Conservation (phyloP, 2,113 vertebrate genomes). For the Cheirogaleus medius region DNA sequence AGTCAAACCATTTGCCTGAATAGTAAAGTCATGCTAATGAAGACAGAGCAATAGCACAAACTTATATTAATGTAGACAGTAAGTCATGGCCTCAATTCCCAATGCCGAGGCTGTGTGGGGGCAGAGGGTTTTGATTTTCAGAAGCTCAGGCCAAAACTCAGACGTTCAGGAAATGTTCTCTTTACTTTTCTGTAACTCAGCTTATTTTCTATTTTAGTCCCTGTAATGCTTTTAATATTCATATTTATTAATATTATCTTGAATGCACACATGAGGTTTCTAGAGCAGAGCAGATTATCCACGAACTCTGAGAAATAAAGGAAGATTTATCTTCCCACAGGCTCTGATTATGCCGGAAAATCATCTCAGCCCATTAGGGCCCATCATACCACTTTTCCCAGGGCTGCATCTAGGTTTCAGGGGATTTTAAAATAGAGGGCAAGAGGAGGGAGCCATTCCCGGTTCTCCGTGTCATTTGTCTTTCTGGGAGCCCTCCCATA, state of each 20-base stretch:
- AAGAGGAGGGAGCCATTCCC: not conserved
- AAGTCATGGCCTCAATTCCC: not conserved
- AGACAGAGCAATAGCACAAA: not conserved
- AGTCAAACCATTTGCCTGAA: not conserved
- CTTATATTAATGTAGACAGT: not conserved
- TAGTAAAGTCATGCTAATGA: not conserved
- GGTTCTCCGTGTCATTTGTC: not conserved
- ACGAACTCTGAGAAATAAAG: not conserved
- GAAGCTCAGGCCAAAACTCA: not conserved
- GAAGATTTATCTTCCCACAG: not conserved
- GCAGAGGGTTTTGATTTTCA: not conserved
- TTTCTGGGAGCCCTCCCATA: not conserved
- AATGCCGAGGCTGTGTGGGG: not conserved
- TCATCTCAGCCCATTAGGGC: not conserved
- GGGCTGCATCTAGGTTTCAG: not conserved
- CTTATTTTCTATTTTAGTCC: not conserved
- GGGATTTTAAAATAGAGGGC: not conserved
- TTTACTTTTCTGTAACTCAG: not conserved
- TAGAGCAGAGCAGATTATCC: conserved; percentile 37
- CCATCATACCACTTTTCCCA: not conserved
- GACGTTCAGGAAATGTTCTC: not conserved
- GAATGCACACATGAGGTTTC: not conserved
- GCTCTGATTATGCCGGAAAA: not conserved
- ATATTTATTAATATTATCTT: conserved; percentile 12
- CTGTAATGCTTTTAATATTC: not conserved